phyloP scores from a whole-genome alignment of 2,888 invertebrate species.

The Apamea monoglypha region DNA sequence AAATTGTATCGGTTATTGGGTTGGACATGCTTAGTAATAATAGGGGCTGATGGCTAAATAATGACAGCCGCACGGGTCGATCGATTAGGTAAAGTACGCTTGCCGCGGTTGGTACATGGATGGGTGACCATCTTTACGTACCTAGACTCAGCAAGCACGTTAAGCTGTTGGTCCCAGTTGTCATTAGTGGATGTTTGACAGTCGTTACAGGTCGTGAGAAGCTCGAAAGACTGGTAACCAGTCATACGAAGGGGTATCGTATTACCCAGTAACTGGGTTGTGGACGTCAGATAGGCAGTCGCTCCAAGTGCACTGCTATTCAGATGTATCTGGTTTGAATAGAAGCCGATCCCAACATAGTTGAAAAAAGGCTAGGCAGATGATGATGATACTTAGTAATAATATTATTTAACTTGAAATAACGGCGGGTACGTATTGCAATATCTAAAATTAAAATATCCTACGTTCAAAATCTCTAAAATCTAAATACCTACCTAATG shows the following conservation, averaged over 20 bases:
- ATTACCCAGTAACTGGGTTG: neutral
- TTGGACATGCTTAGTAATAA: conserved; percentile 8
- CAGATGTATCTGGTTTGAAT: neutral
- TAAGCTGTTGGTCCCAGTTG: neutral
- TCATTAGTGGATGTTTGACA: neutral
- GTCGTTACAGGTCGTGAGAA: neutral
- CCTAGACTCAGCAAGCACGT: neutral
- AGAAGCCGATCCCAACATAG: neutral
- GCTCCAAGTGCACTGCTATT: neutral
- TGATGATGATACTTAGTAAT: conserved; percentile 1
- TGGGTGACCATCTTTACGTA: neutral
- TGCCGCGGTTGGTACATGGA: neutral
- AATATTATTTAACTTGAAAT: neutral
- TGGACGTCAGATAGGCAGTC: neutral
- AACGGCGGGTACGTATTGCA: too few relatives aligned
- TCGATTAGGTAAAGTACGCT: neutral
- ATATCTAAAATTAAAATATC: too few relatives aligned
- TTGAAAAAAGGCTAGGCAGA: neutral
- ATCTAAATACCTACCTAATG: too few relatives aligned
- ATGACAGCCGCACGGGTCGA: neutral
- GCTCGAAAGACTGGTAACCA: too few relatives aligned
- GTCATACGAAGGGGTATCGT: too few relatives aligned
- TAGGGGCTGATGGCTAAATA: neutral
- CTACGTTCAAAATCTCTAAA: too few relatives aligned
- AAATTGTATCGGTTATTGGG: neutral